A percentile compares a stretch with the other conserved stretches of the same genome.
Conservation (phyloP, 1,140 invertebrate species). For the Colletes gigas region DNA sequence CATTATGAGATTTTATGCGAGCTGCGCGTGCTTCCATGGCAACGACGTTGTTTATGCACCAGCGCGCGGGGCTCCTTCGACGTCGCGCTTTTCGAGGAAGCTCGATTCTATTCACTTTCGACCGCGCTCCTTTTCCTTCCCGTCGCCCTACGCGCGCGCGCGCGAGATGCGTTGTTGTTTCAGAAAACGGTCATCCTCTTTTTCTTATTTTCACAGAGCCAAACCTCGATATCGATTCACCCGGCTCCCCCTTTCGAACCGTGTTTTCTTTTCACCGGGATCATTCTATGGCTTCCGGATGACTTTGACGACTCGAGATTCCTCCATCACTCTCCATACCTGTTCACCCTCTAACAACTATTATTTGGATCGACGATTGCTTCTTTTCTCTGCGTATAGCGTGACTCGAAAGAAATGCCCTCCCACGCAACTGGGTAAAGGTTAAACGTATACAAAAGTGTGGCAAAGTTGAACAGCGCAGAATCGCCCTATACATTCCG, state of each 20-base stretch:
- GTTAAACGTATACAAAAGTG: too few species aligned
- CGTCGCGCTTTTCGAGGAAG: slow-evolving; percentile 28
- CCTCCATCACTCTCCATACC: neutral
- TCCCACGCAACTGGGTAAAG: too few species aligned
- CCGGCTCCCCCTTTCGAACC: neutral
- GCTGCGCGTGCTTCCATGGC: slow-evolving; percentile 60
- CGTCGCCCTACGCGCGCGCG: too few species aligned
- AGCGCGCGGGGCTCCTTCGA: neutral
- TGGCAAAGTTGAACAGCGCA: too few species aligned
- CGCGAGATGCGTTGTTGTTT: slow-evolving; percentile 28
- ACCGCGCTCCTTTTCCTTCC: neutral
- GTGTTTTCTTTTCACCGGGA: neutral
- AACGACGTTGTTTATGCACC: slow-evolving; percentile 64
- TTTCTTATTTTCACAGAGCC: slow-evolving; percentile 3
- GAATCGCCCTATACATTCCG: too few species aligned
- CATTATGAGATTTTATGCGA: slow-evolving; percentile 73
- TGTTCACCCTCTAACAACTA: too few species aligned
- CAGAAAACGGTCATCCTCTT: slow-evolving; percentile 24
- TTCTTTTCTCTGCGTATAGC: too few species aligned
- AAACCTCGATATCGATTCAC: slow-evolving; percentile 19
- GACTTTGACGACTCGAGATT: neutral
- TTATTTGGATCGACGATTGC: too few species aligned
- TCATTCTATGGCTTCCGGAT: neutral
- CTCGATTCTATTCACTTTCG: slow-evolving; percentile 10
- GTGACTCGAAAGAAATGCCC: too few species aligned